A percentile compares a stretch with the other conserved stretches of the same genome.
Evolutionary conservation across 2,888 invertebrate species (phyloP).

Genomic region (Macrophya annulata): DNA sequence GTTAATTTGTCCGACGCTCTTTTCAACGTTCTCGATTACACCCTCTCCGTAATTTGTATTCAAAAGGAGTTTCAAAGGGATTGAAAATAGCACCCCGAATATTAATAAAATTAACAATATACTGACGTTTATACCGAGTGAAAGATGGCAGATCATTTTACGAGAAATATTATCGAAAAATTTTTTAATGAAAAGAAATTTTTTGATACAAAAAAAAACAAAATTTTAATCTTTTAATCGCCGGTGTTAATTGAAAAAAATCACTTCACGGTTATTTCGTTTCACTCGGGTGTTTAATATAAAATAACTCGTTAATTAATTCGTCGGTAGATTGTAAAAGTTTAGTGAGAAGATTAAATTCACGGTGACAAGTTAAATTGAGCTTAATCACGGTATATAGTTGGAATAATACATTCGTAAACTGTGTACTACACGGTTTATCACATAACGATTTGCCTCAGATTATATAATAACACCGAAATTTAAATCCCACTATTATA

Average conservation of each 20-base stretch:
- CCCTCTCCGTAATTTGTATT: slow-evolving; percentile 67
- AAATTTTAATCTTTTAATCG: too few relatives aligned
- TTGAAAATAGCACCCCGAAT: slow-evolving; percentile 71
- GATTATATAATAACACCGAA: background rate
- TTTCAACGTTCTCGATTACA: background rate
- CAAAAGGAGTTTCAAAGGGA: slow-evolving; percentile 71
- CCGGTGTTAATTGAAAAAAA: background rate
- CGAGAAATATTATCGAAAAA: background rate
- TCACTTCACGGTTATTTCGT: background rate
- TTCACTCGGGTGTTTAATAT: background rate
- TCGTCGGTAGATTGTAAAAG: background rate
- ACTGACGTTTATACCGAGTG: slow-evolving; percentile 72
- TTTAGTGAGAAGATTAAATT: too few relatives aligned
- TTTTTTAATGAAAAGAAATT: background rate
- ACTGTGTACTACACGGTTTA: background rate
- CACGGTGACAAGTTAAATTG: background rate
- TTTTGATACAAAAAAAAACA: too few relatives aligned
- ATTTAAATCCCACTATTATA: background rate
- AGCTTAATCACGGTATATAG: background rate
- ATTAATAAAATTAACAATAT: slow-evolving; percentile 72
- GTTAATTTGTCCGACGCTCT: too few relatives aligned
- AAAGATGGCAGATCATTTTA: slow-evolving; percentile 65
- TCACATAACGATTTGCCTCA: background rate
- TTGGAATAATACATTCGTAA: background rate
- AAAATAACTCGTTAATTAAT: background rate